These are phyloP conservation scores for Byasa hedistus DNA, from an alignment of 2,888 invertebrate genomes.

Conservation along the genomic window DNA sequence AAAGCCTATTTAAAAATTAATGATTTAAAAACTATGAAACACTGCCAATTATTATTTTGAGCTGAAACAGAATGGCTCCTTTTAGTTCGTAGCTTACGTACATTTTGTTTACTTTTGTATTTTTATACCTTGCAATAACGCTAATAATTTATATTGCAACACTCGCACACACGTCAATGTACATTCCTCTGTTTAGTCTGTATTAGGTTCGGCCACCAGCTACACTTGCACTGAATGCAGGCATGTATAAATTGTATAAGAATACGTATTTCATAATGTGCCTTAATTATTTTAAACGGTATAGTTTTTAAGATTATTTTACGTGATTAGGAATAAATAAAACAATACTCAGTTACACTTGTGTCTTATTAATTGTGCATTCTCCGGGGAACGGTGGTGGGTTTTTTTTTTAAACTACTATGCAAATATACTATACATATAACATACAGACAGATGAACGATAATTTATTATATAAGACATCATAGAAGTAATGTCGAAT, in stretches of 20 bases:
- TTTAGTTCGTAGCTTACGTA: neutral
- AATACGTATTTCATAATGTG: conserved; percentile 50
- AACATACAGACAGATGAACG: too few relatives aligned
- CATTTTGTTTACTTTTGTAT: conserved; percentile 15
- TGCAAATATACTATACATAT: too few relatives aligned
- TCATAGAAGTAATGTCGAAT: too few relatives aligned
- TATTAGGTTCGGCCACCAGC: conserved; percentile 17
- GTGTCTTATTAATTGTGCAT: too few relatives aligned
- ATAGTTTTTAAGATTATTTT: conserved; percentile 43
- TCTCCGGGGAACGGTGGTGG: too few relatives aligned
- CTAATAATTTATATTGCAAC: neutral
- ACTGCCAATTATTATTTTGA: too few relatives aligned
- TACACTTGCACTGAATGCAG: conserved; percentile 23
- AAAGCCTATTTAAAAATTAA: too few relatives aligned
- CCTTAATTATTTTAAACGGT: conserved; percentile 57
- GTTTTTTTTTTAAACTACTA: too few relatives aligned
- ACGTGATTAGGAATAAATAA: conserved; percentile 46
- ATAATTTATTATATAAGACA: too few relatives aligned
- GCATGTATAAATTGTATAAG: conserved; percentile 33
- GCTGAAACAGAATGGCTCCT: too few relatives aligned
- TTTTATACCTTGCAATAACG: conserved; percentile 17
- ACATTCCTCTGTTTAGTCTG: conserved; percentile 6
- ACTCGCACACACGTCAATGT: conserved; percentile 10
- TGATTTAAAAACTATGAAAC: too few relatives aligned
- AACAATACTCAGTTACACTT: conserved; percentile 32